phyloP scores from a whole-genome alignment of 1,140 invertebrate species.

The Bombus superbus region DNA sequence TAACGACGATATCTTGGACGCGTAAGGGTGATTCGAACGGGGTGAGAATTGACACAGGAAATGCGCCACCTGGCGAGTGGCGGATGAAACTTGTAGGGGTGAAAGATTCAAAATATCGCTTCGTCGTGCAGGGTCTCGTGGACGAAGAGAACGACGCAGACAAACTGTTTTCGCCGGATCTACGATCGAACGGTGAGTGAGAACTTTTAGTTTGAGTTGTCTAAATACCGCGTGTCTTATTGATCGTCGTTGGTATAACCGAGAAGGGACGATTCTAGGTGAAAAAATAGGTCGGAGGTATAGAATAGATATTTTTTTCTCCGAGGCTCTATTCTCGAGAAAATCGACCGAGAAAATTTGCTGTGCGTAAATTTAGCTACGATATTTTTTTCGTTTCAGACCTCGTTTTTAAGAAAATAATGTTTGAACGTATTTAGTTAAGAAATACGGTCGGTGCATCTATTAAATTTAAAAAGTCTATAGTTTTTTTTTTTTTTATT shows the following conservation, averaged over 20 bases:
- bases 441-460: not conserved
- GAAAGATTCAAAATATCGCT: conserved; percentile 64
- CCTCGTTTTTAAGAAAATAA: too few species aligned
- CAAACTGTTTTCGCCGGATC: not conserved
- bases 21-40: conserved; percentile 46
- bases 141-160: too few species aligned
- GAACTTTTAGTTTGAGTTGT: not conserved
- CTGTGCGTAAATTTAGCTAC: too few species aligned
- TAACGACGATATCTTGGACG: conserved; percentile 48
- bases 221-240: too few species aligned
- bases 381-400: too few species aligned
- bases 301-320: too few species aligned
- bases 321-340: too few species aligned
- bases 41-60: conserved; percentile 67
- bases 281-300: too few species aligned
- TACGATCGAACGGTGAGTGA: conserved; percentile 1
- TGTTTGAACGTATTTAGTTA: too few species aligned
- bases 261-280: too few species aligned
- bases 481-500: not conserved
- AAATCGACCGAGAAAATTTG: too few species aligned
- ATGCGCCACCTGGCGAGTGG: conserved; percentile 70
- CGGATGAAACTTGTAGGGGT: conserved; percentile 60
- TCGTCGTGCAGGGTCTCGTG: conserved; percentile 12
- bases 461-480: not conserved
- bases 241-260: too few species aligned